Evolutionary conservation across 2,888 invertebrate genomes (phyloP).

Genomic region (Xanthorhoe designata): DNA sequence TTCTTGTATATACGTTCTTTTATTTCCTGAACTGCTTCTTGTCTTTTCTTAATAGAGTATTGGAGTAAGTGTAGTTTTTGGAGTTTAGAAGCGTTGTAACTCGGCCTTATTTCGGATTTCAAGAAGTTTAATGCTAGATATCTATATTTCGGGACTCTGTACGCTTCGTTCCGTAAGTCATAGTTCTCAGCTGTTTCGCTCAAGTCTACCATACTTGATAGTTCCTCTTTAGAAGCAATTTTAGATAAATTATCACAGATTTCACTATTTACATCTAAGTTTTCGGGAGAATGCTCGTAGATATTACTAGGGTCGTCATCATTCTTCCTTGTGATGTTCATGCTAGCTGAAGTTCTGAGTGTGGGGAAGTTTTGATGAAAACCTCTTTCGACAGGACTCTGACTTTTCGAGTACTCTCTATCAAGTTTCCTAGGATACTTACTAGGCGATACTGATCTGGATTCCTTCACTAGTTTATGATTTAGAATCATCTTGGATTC

Average conservation of each 20-base stretch:
- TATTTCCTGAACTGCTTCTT: constrained; percentile 86
- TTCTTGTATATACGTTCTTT: constrained; percentile 79
- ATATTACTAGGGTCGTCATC: constrained; percentile 69
- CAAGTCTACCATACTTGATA: constrained; percentile 73
- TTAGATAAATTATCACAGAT: constrained; percentile 67
- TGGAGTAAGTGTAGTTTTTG: constrained; percentile 89
- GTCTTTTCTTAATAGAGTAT: constrained; percentile 89
- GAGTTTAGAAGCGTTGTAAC: constrained; percentile 90
- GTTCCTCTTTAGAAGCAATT: constrained; percentile 64
- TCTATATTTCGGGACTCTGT: constrained; percentile 73
- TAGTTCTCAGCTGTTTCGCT: constrained; percentile 81
- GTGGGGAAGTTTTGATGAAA: constrained; percentile 73
- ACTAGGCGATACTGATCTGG: constrained; percentile 75
- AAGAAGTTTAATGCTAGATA: constrained; percentile 81
- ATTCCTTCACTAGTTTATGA: constrained; percentile 64
- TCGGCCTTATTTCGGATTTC: constrained; percentile 88
- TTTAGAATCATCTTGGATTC: constrained; percentile 66
- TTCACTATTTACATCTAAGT: constrained; percentile 67
- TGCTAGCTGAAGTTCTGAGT: constrained; percentile 65
- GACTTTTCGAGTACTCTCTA: constrained; percentile 79
- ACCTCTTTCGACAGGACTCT: constrained; percentile 75
- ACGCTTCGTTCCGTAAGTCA: constrained; percentile 71
- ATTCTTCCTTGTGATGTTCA: constrained; percentile 63
- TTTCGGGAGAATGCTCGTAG: constrained; percentile 78
- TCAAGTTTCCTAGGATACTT: constrained; percentile 64